phyloP scores from a whole-genome alignment of 30 jellyfish, hydroid and myxozoan species.

The Chrysaora quinquecirrha region DNA sequence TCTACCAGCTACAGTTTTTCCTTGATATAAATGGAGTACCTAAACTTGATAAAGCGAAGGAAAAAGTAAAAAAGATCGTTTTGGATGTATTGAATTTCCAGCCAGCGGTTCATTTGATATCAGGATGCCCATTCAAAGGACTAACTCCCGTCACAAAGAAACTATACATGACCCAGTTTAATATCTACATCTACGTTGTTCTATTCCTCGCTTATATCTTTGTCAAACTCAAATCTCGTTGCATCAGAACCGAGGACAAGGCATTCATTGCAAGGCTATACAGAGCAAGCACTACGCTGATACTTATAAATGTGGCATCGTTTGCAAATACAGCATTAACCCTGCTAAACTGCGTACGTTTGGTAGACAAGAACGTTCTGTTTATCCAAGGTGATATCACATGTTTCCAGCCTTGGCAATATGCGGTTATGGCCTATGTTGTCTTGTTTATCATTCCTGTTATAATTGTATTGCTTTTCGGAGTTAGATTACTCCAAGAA shows the following conservation, averaged over 20 bases:
- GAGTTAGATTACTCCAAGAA: neutral
- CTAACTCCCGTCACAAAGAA: conserved; percentile 29
- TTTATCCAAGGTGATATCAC: conserved; percentile 48
- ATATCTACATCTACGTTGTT: neutral
- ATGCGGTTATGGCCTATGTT: neutral
- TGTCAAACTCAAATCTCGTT: neutral
- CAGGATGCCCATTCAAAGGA: conserved; percentile 30
- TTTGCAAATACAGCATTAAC: conserved; percentile 10
- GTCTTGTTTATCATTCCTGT: conserved; percentile 10
- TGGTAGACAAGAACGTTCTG: conserved; percentile 8
- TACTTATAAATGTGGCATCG: conserved; percentile 1
- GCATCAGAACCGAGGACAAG: neutral
- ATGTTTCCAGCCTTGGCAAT: conserved; percentile 43
- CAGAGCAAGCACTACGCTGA: conserved; percentile 10
- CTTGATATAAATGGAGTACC: neutral
- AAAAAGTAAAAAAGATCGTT: neutral
- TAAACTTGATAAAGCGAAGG: neutral
- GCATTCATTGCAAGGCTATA: neutral
- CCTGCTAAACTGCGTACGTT: conserved; percentile 16
- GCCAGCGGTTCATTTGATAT: conserved; percentile 3
- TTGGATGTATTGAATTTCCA: neutral
- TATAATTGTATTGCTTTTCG: neutral
- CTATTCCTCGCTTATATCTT: neutral
- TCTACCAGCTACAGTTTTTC: conserved; percentile 22
- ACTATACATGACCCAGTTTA: conserved; percentile 6